phyloP scores from a whole-genome alignment of 2,888 invertebrate genomes.

The Melanophora roralis region DNA sequence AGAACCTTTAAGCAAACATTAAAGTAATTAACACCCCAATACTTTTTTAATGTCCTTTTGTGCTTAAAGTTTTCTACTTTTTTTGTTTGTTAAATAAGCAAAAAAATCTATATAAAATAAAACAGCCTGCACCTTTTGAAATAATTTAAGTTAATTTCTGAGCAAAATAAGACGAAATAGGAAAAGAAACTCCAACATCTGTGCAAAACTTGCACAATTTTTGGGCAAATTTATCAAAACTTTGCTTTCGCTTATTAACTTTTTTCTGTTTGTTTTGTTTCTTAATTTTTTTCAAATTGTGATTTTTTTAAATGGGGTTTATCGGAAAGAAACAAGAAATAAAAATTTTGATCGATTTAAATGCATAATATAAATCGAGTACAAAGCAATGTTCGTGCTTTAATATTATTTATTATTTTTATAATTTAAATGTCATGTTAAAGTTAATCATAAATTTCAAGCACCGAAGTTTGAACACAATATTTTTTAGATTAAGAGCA shows the following conservation, averaged over 20 bases:
- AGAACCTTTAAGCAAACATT: neutral
- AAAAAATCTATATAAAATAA: neutral
- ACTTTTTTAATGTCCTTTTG: slow-evolving; percentile 18
- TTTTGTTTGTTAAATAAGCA: neutral
- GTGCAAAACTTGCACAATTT: slow-evolving; percentile 45
- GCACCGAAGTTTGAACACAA: no score
- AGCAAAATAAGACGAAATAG: neutral
- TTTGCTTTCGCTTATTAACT: slow-evolving; percentile 41
- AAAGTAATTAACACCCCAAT: slow-evolving; percentile 41
- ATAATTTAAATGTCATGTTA: no score
- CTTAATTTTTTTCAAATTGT: slow-evolving; percentile 16
- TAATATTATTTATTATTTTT: no score
- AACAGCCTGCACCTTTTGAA: slow-evolving; percentile 17
- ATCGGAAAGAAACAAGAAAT: no score
- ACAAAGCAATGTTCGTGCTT: no score
- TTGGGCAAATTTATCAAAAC: slow-evolving; percentile 44
- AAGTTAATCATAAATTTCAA: no score
- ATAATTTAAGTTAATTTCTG: slow-evolving; percentile 51
- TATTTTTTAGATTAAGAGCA: no score
- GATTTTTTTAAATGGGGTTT: no score
- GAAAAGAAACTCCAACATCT: slow-evolving; percentile 24
- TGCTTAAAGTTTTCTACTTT: neutral
- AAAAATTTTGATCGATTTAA: no score
- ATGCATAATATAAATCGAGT: no score
- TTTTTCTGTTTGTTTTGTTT: neutral